Evolutionary conservation across 2,113 vertebrate species (phyloP).

Genomic region (Poeciliopsis occidentalis): DNA sequence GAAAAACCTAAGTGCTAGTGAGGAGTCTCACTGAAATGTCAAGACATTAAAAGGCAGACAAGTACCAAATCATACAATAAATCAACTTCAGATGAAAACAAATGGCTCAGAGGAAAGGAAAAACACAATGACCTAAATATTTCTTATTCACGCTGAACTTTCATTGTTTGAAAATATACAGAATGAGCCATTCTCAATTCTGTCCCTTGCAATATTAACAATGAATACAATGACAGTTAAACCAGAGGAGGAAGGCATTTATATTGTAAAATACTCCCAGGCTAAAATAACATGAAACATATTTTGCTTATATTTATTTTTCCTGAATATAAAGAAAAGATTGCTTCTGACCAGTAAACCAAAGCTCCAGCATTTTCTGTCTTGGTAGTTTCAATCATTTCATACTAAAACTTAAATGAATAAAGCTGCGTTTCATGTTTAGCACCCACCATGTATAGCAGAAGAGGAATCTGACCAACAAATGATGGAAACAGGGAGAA

Average conservation of each 20-base stretch:
- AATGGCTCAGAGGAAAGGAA: neutral
- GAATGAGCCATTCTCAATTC: neutral
- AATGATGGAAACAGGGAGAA: too few relatives aligned
- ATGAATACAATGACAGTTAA: neutral
- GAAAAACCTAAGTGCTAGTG: constrained; percentile 41
- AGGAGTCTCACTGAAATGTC: constrained; percentile 32
- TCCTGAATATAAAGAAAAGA: neutral
- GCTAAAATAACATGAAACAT: neutral
- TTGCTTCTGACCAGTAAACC: neutral
- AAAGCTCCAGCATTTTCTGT: too few relatives aligned
- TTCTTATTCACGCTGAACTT: neutral
- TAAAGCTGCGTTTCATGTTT: too few relatives aligned
- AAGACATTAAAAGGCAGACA: constrained; percentile 33
- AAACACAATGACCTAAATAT: neutral
- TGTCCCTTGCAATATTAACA: neutral
- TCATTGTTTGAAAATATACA: neutral
- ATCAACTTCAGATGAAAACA: neutral
- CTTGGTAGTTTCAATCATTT: too few relatives aligned
- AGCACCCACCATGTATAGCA: too few relatives aligned
- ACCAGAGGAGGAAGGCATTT: neutral
- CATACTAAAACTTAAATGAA: too few relatives aligned
- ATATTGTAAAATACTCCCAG: neutral
- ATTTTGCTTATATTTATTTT: neutral
- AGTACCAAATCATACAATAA: neutral
- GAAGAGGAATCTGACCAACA: too few relatives aligned